Conservation (phyloP, 2,888 invertebrate species). For the Polyommatus iphigenia region DNA sequence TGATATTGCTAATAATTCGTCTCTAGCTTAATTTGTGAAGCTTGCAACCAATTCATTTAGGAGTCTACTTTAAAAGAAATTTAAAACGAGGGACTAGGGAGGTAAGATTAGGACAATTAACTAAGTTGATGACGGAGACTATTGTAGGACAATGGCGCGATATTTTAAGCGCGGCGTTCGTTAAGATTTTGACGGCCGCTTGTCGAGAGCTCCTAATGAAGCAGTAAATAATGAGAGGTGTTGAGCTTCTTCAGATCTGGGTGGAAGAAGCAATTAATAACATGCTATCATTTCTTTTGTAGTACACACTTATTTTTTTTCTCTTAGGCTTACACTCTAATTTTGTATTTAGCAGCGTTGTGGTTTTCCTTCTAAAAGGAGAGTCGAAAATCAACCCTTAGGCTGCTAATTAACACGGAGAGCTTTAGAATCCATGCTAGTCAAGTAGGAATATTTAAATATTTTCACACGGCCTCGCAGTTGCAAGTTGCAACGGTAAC, state of each 20-base stretch:
- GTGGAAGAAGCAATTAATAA: conserved; percentile 66
- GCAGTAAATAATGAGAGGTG: conserved; percentile 79
- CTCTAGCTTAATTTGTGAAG: conserved; percentile 5
- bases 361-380: background rate
- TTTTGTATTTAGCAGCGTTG: background rate
- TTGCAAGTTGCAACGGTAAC: conserved; percentile 49
- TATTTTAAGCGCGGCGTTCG: conserved; percentile 70
- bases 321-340: background rate
- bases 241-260: conserved; percentile 65
- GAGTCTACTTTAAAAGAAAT: conserved; percentile 41
- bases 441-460: conserved; percentile 17
- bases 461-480: conserved; percentile 26
- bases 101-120: conserved; percentile 69
- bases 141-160: conserved; percentile 73
- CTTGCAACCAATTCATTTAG: background rate
- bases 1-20: background rate
- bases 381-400: background rate
- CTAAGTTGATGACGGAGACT: conserved; percentile 70
- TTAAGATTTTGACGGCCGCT: conserved; percentile 75
- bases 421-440: background rate
- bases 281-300: background rate
- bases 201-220: conserved; percentile 77
- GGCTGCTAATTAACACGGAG: background rate
- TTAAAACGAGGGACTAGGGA: conserved; percentile 31
- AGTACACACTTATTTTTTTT: background rate